Evolutionary conservation across 2,888 invertebrate species (phyloP).

Genomic region (Corythucha ciliata): DNA sequence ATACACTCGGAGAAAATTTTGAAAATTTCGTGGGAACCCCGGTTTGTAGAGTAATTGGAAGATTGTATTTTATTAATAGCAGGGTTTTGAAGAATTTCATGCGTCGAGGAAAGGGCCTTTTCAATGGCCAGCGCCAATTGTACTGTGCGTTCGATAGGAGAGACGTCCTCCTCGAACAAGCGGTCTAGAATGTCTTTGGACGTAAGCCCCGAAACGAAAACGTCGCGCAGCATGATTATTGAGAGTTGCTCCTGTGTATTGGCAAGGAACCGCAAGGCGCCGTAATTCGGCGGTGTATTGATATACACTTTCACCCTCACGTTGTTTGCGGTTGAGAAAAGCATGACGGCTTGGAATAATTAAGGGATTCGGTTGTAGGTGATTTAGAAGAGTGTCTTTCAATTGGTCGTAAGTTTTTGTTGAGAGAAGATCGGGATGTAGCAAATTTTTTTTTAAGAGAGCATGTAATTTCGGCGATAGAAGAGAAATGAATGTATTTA

Average conservation of each 20-base stretch:
- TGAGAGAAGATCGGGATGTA: not conserved
- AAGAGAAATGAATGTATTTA: not conserved
- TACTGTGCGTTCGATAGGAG: not conserved
- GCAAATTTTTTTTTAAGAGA: not conserved
- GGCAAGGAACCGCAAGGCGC: not conserved
- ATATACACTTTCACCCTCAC: not conserved
- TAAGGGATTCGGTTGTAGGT: too few relatives aligned
- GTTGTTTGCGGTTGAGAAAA: slow-evolving; percentile 7
- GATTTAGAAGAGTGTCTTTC: not conserved
- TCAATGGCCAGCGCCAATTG: not conserved
- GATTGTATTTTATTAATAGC: too few relatives aligned
- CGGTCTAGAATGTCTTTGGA: not conserved
- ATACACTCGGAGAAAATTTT: too few relatives aligned
- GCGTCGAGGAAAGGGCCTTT: too few relatives aligned
- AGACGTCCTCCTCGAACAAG: not conserved
- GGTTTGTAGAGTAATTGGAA: too few relatives aligned
- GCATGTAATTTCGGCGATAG: not conserved
- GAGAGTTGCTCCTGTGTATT: not conserved
- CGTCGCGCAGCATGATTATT: not conserved
- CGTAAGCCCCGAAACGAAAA: not conserved
- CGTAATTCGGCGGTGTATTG: not conserved
- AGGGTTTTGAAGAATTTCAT: too few relatives aligned
- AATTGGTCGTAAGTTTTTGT: not conserved
- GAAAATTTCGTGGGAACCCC: too few relatives aligned
- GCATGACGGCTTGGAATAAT: not conserved